These are phyloP conservation scores for Hemiprocne comata DNA, from an alignment of 2,113 vertebrate species.

Conservation along the genomic window DNA sequence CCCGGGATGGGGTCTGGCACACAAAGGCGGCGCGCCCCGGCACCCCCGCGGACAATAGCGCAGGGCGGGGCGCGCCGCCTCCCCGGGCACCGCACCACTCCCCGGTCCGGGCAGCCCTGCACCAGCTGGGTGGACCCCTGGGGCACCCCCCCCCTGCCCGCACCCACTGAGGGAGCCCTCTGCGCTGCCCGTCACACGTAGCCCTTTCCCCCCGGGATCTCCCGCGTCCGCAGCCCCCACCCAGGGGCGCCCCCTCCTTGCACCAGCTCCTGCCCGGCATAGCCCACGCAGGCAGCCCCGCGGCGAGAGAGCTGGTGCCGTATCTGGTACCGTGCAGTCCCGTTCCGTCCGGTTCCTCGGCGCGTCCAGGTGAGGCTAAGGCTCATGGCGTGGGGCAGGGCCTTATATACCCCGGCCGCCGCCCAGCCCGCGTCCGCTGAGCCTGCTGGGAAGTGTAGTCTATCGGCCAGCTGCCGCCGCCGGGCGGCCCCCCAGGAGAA, in stretches of 20 bases:
- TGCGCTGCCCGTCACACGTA: not conserved
- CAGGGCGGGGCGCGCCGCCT: not conserved
- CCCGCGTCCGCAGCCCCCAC: too few relatives aligned
- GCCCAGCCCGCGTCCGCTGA: not conserved
- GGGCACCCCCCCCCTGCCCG: not conserved
- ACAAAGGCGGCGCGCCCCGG: not conserved
- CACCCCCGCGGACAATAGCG: constrained; percentile 15
- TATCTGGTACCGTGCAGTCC: not conserved
- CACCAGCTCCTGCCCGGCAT: too few relatives aligned
- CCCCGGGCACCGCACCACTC: not conserved
- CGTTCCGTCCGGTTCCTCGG: fast-evolving
- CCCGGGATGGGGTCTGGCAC: not conserved
- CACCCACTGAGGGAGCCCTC: too few relatives aligned
- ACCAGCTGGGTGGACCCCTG: not conserved
- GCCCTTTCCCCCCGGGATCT: not conserved
- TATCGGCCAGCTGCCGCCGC: fast-evolving
- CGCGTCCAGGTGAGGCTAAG: not conserved
- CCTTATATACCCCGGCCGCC: not conserved
- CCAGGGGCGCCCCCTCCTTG: too few relatives aligned
- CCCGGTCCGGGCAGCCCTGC: not conserved
- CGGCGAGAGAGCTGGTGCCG: not conserved
- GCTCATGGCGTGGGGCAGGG: not conserved
- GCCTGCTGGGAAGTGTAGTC: not conserved
- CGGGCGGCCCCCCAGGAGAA: not conserved
- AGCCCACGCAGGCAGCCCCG: too few relatives aligned